phyloP scores from a whole-genome alignment of 2,888 invertebrate species.

The Altica lythri region DNA sequence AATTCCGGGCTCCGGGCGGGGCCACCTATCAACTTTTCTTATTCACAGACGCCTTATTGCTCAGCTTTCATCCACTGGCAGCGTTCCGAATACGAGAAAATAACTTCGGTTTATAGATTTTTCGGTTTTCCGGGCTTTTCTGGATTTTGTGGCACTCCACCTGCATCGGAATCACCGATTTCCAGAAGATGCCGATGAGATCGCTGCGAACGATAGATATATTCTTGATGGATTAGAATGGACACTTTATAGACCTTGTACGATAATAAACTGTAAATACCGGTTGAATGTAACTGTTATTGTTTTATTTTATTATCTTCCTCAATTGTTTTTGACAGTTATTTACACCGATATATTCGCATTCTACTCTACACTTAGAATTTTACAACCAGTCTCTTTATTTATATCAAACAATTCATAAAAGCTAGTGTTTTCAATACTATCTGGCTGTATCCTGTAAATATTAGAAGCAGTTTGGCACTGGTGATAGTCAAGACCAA shows the following conservation, averaged over 20 bases:
- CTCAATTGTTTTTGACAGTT: not conserved
- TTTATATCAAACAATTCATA: no score
- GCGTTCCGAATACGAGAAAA: slow-evolving; percentile 38
- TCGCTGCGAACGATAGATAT: slow-evolving; percentile 8
- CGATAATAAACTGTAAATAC: slow-evolving; percentile 6
- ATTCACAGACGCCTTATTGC: slow-evolving; percentile 55
- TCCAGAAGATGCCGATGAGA: slow-evolving; percentile 11
- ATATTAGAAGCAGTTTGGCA: no score
- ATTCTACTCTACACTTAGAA: no score
- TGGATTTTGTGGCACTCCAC: slow-evolving; percentile 27
- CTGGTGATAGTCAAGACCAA: no score
- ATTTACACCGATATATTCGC: not conserved
- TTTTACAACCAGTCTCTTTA: no score
- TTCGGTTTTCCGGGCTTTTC: slow-evolving; percentile 41
- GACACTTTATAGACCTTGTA: slow-evolving; percentile 7
- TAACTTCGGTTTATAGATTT: slow-evolving; percentile 47
- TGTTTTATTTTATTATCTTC: not conserved
- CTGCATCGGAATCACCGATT: slow-evolving; percentile 37
- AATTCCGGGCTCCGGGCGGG: slow-evolving; percentile 52
- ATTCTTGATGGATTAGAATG: slow-evolving; percentile 24
- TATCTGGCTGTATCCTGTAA: no score
- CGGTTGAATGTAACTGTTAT: slow-evolving; percentile 7
- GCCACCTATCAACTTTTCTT: slow-evolving; percentile 52
- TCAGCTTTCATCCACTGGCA: slow-evolving; percentile 50
- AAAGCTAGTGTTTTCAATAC: no score